phyloP scores from a whole-genome alignment of 2,888 invertebrate genomes.

The Trichogramma evanescens region DNA sequence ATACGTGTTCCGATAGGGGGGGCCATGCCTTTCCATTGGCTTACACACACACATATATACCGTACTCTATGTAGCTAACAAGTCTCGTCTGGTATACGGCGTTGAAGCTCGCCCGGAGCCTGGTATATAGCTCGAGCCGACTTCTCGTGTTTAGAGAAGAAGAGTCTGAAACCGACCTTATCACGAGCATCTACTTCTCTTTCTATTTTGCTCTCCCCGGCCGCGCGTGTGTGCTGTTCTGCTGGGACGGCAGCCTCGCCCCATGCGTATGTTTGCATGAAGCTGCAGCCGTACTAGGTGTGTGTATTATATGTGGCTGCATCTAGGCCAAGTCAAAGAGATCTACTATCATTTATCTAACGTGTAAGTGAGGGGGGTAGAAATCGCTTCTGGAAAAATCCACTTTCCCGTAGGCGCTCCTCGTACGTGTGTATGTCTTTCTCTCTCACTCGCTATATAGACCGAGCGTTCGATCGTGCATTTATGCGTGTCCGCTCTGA shows the following conservation, averaged over 20 bases:
- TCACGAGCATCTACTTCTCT: slow-evolving; percentile 17
- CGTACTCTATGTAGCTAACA: background rate
- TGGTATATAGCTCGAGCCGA: too few species aligned
- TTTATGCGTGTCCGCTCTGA: background rate
- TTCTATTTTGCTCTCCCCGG: background rate
- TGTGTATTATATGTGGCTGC: too few species aligned
- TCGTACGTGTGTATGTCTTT: background rate
- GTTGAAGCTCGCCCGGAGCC: too few species aligned
- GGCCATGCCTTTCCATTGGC: too few species aligned
- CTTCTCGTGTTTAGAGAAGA: background rate
- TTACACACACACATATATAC: background rate
- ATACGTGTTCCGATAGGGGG: background rate
- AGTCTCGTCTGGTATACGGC: slow-evolving; percentile 2
- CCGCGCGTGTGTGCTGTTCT: too few species aligned
- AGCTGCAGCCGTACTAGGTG: too few species aligned
- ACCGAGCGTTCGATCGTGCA: slow-evolving; percentile 7
- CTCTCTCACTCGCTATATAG: slow-evolving; percentile 6
- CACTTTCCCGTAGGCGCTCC: background rate
- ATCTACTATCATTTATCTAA: too few species aligned
- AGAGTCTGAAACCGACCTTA: slow-evolving; percentile 17
- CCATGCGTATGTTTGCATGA: too few species aligned
- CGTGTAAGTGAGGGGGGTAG: too few species aligned
- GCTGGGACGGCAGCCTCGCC: too few species aligned
- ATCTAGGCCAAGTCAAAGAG: too few species aligned
- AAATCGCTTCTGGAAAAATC: slow-evolving; percentile 18